These are phyloP conservation scores for Caprella mutica DNA, from an alignment of 2,888 invertebrate genomes.

Conservation along the genomic window DNA sequence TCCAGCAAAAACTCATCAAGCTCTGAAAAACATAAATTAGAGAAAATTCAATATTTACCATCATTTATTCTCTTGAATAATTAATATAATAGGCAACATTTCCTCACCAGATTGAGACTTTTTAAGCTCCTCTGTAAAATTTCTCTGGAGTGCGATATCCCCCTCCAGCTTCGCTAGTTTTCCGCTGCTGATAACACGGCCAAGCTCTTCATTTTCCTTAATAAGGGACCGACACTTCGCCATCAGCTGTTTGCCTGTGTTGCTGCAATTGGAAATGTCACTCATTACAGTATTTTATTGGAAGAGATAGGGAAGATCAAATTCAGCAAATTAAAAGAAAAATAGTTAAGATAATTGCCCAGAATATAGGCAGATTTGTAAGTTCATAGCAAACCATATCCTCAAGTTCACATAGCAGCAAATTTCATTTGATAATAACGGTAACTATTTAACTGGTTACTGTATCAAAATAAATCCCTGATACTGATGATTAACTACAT, in stretches of 20 bases:
- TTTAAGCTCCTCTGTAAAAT: conserved; percentile 90
- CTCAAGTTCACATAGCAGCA: no score
- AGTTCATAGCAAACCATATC: no score
- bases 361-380: no score
- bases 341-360: no score
- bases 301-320: no score
- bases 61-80: background rate
- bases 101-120: conserved; percentile 78
- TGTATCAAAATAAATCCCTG: no score
- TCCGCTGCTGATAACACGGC: conserved; percentile 88
- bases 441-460: no score
- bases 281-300: no score
- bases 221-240: conserved; percentile 88
- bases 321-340: no score
- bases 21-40: conserved; percentile 50
- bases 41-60: background rate
- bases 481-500: no score
- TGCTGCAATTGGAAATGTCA: conserved; percentile 26
- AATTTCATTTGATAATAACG: no score
- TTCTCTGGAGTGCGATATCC: conserved; percentile 86
- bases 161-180: conserved; percentile 89
- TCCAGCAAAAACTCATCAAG: conserved; percentile 90
- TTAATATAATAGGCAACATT: background rate
- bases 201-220: conserved; percentile 95
- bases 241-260: conserved; percentile 92